These are phyloP conservation scores for Plemyria rubiginata DNA, from an alignment of 2,888 invertebrate genomes.

Conservation along the genomic window DNA sequence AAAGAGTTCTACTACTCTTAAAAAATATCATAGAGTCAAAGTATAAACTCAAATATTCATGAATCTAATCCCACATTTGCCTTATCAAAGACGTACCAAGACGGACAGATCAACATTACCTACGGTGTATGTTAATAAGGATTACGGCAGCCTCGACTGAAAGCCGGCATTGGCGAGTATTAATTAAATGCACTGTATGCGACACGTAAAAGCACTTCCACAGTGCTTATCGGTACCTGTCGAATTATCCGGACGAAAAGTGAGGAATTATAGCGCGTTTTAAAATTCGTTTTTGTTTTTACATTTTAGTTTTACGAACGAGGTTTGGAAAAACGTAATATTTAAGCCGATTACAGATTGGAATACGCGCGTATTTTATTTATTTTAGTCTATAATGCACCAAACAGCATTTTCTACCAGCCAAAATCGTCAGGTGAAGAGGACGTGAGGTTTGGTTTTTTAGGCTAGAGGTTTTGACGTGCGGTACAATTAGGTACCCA, in stretches of 20 bases:
- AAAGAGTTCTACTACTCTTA: no score
- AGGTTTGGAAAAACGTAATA: not conserved
- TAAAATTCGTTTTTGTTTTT: slow-evolving; percentile 10
- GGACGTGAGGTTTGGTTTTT: no score
- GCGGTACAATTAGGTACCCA: no score
- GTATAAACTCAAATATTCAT: no score
- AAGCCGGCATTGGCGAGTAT: slow-evolving; percentile 41
- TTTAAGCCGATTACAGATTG: no score
- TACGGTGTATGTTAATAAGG: slow-evolving; percentile 34
- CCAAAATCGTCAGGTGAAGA: no score
- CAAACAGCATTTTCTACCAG: no score
- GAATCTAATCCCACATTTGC: slow-evolving; percentile 11
- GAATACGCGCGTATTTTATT: no score
- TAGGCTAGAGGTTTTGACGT: no score
- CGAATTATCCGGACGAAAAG: slow-evolving; percentile 36
- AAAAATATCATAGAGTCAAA: no score
- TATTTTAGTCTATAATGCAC: no score
- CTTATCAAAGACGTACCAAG: slow-evolving; percentile 28
- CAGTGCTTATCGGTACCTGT: slow-evolving; percentile 40
- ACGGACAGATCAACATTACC: slow-evolving; percentile 22
- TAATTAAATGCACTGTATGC: slow-evolving; percentile 46
- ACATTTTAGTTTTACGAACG: not conserved
- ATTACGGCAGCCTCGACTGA: slow-evolving; percentile 38
- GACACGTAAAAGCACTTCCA: slow-evolving; percentile 44
- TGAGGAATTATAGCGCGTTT: slow-evolving; percentile 20